Evolutionary conservation across 2,113 vertebrate species (phyloP).

Genomic region (Motacilla alba): DNA sequence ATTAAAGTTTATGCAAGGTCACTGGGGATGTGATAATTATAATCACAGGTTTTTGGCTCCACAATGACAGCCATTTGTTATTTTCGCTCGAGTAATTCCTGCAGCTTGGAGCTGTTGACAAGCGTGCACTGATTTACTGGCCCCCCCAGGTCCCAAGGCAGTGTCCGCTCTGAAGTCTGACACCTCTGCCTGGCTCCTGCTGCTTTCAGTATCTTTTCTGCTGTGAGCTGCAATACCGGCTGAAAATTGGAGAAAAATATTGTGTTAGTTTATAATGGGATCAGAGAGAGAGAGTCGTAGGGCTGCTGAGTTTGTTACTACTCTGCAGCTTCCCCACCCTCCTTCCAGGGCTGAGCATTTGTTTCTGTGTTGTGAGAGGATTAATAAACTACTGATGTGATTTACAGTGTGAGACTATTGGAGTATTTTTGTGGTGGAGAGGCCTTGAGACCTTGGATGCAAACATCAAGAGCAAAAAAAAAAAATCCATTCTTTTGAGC

Average conservation of each 20-base stretch:
- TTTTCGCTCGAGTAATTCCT: conserved; percentile 96
- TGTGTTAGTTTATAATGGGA: conserved; percentile 71
- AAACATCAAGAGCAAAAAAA: neutral
- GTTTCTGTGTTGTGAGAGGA: neutral
- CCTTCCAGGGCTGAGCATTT: neutral
- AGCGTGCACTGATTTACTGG: conserved; percentile 94
- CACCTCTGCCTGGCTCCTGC: conserved; percentile 60
- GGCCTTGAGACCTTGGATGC: conserved; percentile 11
- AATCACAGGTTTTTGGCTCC: conserved; percentile 99
- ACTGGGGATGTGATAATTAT: conserved; percentile 99
- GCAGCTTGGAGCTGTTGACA: conserved; percentile 89
- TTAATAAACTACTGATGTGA: conserved; percentile 31
- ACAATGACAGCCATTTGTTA: conserved; percentile 99
- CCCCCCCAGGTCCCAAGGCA: conserved; percentile 70
- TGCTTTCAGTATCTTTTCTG: conserved; percentile 68
- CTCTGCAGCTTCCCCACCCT: neutral
- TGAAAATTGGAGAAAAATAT: conserved; percentile 70
- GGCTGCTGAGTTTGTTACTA: conserved; percentile 18
- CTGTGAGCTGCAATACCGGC: conserved; percentile 50
- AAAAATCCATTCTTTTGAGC: neutral
- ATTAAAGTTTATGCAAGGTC: conserved; percentile 99
- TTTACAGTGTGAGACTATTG: neutral
- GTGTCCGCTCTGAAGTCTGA: conserved; percentile 67
- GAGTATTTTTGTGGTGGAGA: conserved; percentile 8
- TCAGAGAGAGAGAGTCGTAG: conserved; percentile 9